Percentiles rank a stretch among this genome's conserved stretches.
Evolutionary conservation across 2,113 vertebrate species (phyloP).

Genomic region (Origma solitaria): DNA sequence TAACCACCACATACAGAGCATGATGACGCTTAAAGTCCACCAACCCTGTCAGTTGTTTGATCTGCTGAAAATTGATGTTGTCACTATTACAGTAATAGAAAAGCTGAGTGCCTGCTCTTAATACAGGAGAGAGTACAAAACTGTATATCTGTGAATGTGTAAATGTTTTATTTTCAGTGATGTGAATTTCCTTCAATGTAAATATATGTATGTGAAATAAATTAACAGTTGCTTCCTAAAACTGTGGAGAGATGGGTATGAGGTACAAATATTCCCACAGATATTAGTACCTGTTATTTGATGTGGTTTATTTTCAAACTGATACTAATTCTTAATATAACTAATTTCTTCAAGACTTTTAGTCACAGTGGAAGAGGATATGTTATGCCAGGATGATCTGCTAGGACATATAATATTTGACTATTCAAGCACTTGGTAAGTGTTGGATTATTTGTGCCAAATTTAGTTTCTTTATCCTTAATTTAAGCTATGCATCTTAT

Average conservation of each 20-base stretch:
- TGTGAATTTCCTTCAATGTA: slow-evolving; percentile 33
- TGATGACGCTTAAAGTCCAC: background rate
- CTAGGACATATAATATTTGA: background rate
- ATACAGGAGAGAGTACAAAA: background rate
- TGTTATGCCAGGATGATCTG: background rate
- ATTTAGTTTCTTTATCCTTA: background rate
- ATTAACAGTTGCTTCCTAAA: slow-evolving; percentile 15
- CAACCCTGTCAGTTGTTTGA: background rate
- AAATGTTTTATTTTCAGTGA: slow-evolving; percentile 46
- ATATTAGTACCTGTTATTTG: background rate
- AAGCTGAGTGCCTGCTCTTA: background rate
- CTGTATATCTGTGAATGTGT: slow-evolving; percentile 63
- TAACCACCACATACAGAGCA: background rate
- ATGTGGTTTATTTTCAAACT: background rate
- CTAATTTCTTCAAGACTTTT: background rate
- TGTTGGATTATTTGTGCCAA: background rate
- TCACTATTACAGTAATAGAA: background rate
- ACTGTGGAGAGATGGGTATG: background rate
- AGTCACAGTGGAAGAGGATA: background rate
- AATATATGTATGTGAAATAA: slow-evolving; percentile 42
- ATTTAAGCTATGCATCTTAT: background rate
- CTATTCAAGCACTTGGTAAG: background rate
- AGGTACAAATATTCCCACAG: background rate
- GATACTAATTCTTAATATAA: background rate
- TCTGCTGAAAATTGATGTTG: background rate